These are phyloP conservation scores for Meteorus cinctellus DNA, from an alignment of 2,888 invertebrate species.

Conservation along the genomic window DNA sequence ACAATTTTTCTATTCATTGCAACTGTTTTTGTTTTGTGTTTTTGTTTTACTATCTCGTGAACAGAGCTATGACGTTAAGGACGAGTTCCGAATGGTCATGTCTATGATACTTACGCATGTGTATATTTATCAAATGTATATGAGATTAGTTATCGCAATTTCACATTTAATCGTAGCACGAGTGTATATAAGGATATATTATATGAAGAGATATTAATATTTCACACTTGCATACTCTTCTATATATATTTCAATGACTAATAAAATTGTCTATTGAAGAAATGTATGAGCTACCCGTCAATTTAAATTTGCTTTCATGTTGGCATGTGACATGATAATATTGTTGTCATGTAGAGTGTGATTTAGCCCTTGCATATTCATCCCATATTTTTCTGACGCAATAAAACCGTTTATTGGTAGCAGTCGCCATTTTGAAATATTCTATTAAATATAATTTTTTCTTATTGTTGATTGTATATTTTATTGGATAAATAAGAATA, in stretches of 20 bases:
- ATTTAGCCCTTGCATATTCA: background rate
- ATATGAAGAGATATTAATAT: background rate
- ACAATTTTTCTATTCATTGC: background rate
- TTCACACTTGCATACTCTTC: background rate
- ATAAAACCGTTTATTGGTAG: background rate
- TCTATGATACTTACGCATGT: background rate
- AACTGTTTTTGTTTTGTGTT: background rate
- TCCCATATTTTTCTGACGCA: conserved; percentile 21
- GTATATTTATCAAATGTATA: background rate
- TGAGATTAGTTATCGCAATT: background rate
- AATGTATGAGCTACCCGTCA: too few relatives aligned
- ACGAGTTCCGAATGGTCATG: background rate
- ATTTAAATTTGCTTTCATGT: background rate
- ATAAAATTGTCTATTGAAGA: too few relatives aligned
- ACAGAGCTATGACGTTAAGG: background rate
- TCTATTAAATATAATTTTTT: background rate
- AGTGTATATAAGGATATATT: background rate
- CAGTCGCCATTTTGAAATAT: background rate
- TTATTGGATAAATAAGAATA: background rate
- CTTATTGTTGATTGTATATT: background rate
- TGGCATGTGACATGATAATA: background rate
- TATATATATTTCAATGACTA: background rate
- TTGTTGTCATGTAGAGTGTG: background rate
- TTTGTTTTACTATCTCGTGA: background rate
- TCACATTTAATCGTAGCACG: background rate